A percentile compares a stretch with the other conserved stretches of the same genome.
Evolutionary conservation across 92 coral and sea anemone genomes (phyloP).

Genomic region (Palythoa grandis): DNA sequence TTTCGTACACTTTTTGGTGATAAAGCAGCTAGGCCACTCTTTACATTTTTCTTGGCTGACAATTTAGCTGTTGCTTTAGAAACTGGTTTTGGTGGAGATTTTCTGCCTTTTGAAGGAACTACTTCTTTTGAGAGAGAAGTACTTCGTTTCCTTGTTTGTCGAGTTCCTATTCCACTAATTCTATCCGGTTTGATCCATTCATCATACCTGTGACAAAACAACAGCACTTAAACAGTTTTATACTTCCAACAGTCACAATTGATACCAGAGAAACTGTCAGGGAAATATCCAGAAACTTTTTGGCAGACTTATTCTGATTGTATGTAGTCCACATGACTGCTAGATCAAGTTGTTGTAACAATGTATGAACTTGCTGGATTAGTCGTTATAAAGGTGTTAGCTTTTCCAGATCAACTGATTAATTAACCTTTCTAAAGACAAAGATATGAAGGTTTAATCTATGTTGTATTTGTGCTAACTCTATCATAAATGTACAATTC

Average conservation of each 20-base stretch:
- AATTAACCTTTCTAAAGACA: too few species aligned
- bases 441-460: too few species aligned
- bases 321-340: too few species aligned
- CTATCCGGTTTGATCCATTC: slow-evolving; percentile 98
- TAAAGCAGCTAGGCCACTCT: slow-evolving; percentile 53
- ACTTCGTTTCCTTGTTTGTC: slow-evolving; percentile 80
- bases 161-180: slow-evolving; percentile 78
- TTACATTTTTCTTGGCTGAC: slow-evolving; percentile 63
- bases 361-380: too few species aligned
- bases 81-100: slow-evolving; percentile 80
- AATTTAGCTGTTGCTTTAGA: slow-evolving; percentile 70
- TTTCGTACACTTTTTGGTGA: slow-evolving; percentile 50
- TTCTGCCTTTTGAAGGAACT: slow-evolving; percentile 53
- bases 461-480: too few species aligned
- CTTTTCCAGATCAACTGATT: too few species aligned
- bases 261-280: too few species aligned
- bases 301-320: too few species aligned
- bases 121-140: slow-evolving; percentile 47
- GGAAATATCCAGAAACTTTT: too few species aligned
- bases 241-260: not conserved
- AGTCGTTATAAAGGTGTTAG: too few species aligned
- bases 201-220: slow-evolving; percentile 71
- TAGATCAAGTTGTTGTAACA: too few species aligned
- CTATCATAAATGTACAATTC: too few species aligned
- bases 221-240: not conserved